phyloP scores from a whole-genome alignment of 2,888 invertebrate species.

The Plutella xylostella region DNA sequence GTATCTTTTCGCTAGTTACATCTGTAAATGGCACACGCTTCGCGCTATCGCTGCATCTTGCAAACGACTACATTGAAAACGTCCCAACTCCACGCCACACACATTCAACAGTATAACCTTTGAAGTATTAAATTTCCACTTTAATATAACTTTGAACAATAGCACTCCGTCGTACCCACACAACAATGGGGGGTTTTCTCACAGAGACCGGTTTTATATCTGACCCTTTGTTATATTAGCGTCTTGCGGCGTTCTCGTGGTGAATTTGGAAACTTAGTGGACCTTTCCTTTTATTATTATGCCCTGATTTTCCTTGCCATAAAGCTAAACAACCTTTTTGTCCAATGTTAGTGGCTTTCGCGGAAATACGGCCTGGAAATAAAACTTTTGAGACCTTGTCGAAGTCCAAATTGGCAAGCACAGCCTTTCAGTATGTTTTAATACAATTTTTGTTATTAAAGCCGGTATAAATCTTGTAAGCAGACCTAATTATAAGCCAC shows the following conservation, averaged over 20 bases:
- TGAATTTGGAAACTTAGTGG: constrained; percentile 5
- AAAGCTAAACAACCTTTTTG: constrained; percentile 7
- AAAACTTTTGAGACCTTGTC: not conserved
- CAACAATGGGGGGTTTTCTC: not conserved
- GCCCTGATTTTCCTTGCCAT: constrained; percentile 6
- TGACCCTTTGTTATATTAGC: constrained; percentile 6
- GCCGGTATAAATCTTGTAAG: not conserved
- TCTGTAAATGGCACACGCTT: no score
- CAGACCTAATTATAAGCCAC: not conserved
- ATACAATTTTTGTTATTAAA: not conserved
- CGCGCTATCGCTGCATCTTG: no score
- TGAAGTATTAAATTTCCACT: constrained; percentile 3
- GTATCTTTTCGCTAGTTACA: no score
- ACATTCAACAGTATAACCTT: not conserved
- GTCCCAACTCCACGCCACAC: not conserved
- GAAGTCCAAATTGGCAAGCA: not conserved
- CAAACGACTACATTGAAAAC: no score
- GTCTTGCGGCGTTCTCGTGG: constrained; percentile 3
- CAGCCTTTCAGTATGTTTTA: not conserved
- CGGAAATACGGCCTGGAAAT: not conserved
- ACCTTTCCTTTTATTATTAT: constrained; percentile 6
- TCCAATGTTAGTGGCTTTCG: not conserved
- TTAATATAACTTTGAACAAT: constrained; percentile 3
- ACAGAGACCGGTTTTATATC: constrained; percentile 3
- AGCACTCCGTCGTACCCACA: not conserved